A percentile compares a stretch with the other conserved stretches of the same genome.
Evolutionary conservation across 1,140 invertebrate species (phyloP).

Genomic region (Drosophila nebulosa): DNA sequence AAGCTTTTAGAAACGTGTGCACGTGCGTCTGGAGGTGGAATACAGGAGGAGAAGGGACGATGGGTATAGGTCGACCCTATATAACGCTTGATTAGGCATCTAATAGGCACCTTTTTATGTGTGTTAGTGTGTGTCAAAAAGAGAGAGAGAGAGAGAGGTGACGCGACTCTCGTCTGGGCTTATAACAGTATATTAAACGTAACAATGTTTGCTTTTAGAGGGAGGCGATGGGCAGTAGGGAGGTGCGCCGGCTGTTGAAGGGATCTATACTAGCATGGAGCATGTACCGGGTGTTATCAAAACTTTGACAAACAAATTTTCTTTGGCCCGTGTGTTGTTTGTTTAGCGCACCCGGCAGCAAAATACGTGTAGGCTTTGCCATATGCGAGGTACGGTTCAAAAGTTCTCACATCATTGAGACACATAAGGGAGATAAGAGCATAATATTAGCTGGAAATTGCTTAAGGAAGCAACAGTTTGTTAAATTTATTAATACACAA

Average conservation of each 20-base stretch:
- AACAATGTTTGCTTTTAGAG: slow-evolving; percentile 52
- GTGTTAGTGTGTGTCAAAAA: background rate
- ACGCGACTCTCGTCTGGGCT: slow-evolving; percentile 5
- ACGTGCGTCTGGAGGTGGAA: slow-evolving; percentile 17
- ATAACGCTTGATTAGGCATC: slow-evolving; percentile 11
- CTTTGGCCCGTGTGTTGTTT: slow-evolving; percentile 65
- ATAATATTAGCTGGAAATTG: too few relatives aligned
- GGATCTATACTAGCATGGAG: background rate
- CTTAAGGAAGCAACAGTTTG: too few relatives aligned
- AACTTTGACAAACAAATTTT: slow-evolving; percentile 76
- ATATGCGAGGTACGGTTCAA: background rate
- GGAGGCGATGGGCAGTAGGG: background rate
- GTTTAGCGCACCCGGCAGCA: slow-evolving; percentile 38
- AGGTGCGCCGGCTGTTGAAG: background rate
- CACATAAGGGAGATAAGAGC: too few relatives aligned
- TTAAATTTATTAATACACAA: too few relatives aligned
- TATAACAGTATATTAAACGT: slow-evolving; percentile 71
- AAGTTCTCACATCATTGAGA: background rate
- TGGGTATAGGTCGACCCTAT: background rate
- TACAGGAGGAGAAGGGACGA: background rate
- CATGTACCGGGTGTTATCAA: slow-evolving; percentile 62
- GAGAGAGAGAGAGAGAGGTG: background rate
- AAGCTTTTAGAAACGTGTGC: slow-evolving; percentile 33
- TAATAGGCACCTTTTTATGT: background rate
- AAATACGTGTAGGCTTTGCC: background rate